phyloP scores from a whole-genome alignment of 1,140 invertebrate species.

The Araneus ventricosus region DNA sequence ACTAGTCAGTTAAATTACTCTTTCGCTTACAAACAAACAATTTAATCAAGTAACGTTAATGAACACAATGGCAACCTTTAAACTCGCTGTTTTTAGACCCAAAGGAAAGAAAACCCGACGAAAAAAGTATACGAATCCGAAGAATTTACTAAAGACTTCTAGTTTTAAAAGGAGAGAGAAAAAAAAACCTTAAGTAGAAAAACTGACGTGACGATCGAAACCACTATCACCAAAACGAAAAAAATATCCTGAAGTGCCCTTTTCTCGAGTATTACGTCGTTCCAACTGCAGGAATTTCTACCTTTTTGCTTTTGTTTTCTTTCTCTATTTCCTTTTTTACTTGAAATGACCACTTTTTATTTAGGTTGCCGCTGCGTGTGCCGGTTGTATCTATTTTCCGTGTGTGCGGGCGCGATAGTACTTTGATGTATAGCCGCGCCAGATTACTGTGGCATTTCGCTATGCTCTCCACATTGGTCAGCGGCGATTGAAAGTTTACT shows the following conservation, averaged over 20 bases:
- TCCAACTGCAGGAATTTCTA: conserved; percentile 37
- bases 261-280: conserved; percentile 64
- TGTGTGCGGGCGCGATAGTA: conserved; percentile 42
- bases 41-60: too few species aligned
- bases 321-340: conserved; percentile 32
- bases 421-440: conserved; percentile 42
- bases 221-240: conserved; percentile 27
- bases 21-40: too few species aligned
- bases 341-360: conserved; percentile 67
- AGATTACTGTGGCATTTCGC: conserved; percentile 69
- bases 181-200: conserved; percentile 1
- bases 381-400: conserved; percentile 31
- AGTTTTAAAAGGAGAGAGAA: neutral
- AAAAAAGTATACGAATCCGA: too few species aligned
- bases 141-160: too few species aligned
- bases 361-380: neutral
- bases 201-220: neutral
- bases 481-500: conserved; percentile 59
- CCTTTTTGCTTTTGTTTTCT: neutral
- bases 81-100: too few species aligned
- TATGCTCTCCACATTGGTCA: conserved; percentile 47
- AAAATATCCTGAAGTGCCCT: conserved; percentile 17
- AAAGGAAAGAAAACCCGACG: too few species aligned
- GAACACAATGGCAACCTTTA: too few species aligned
- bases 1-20: too few species aligned